A percentile compares a stretch with the other conserved stretches of the same genome.
phyloP scores from a whole-genome alignment of 1,140 invertebrate species.

The Diachasmimorpha longicaudata region DNA sequence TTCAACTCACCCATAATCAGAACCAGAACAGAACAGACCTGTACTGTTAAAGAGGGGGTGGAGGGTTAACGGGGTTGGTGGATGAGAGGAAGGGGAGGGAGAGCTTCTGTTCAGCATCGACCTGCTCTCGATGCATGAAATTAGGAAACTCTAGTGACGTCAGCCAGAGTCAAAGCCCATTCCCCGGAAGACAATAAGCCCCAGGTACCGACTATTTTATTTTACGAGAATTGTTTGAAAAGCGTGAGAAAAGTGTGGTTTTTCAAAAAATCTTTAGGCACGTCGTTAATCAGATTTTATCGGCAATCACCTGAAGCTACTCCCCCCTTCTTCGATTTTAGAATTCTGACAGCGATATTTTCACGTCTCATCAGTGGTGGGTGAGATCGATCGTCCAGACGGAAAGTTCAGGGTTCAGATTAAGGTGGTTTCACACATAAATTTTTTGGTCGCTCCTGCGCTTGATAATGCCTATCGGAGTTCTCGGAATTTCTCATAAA shows the following conservation, averaged over 20 bases:
- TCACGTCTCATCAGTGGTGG: not conserved
- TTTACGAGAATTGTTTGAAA: constrained; percentile 7
- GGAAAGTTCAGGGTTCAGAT: not conserved
- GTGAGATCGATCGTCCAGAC: not conserved
- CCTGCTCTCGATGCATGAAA: constrained; percentile 23
- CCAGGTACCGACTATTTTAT: not conserved
- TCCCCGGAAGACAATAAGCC: constrained; percentile 7
- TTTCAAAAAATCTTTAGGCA: not conserved
- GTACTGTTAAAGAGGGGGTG: not conserved
- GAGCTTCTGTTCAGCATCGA: constrained; percentile 21
- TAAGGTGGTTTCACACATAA: too few species aligned
- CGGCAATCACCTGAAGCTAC: not conserved
- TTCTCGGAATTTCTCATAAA: too few species aligned
- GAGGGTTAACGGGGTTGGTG: not conserved
- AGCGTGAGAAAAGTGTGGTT: not conserved
- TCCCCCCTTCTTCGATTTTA: not conserved
- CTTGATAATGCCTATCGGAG: too few species aligned
- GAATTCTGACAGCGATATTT: not conserved
- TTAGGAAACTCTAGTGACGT: constrained; percentile 21
- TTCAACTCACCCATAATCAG: not conserved
- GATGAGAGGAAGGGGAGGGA: not conserved
- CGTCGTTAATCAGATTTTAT: not conserved
- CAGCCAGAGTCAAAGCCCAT: constrained; percentile 1
- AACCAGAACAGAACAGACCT: not conserved
- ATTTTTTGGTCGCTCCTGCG: too few species aligned